phyloP scores from a whole-genome alignment of 2,888 invertebrate genomes.

The Drosophila phalerata region DNA sequence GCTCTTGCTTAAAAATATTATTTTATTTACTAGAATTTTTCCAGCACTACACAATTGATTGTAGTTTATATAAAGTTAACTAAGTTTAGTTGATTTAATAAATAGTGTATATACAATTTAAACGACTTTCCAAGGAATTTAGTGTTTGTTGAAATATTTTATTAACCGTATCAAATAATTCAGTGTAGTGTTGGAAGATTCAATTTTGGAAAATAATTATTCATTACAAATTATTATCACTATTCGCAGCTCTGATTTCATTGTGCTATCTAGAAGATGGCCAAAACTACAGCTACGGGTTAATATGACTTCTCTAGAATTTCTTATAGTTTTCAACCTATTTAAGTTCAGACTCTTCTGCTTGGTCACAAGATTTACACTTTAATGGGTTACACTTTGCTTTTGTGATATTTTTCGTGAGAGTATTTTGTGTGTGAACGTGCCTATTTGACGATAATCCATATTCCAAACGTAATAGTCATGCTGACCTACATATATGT shows the following conservation, averaged over 20 bases:
- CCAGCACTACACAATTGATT: background rate
- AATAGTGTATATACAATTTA: too few species aligned
- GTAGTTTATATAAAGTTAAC: background rate
- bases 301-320: constrained; percentile 33
- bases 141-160: background rate
- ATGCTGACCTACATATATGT: constrained; percentile 29
- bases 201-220: too few species aligned
- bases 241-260: background rate
- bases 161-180: background rate
- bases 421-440: constrained; percentile 38
- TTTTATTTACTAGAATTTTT: background rate
- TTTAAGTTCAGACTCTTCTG: constrained; percentile 78
- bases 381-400: constrained; percentile 24
- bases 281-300: constrained; percentile 3
- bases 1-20: background rate
- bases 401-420: constrained; percentile 17
- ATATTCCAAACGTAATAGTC: constrained; percentile 2
- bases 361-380: constrained; percentile 72
- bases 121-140: background rate
- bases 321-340: constrained; percentile 63
- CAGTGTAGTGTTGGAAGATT: background rate
- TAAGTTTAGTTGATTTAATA: too few species aligned
- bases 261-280: constrained; percentile 1
- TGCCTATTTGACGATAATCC: constrained; percentile 31
- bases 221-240: background rate